Evolutionary conservation across 2,888 invertebrate genomes (phyloP), one percentile per base, ranked within the genome.

Genomic region (Acutogordius australiensis): DNA sequence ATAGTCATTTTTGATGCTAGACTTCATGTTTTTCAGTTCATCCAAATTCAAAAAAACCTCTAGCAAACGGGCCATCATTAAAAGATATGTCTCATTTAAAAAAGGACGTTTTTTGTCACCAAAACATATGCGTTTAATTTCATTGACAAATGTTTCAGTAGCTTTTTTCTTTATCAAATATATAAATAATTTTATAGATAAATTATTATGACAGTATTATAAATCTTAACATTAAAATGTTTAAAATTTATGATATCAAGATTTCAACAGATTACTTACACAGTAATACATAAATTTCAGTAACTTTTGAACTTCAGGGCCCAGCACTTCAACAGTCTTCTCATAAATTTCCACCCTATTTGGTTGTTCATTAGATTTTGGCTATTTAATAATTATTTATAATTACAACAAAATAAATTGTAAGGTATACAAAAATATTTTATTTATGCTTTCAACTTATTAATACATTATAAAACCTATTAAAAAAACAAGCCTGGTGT

Each of bases 11-110:
- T 94, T 94, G 0, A 97, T 91, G 64, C 90, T 90, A 0, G 91
- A 88, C 73, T 97, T 97, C 94, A 97, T 97, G 70, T 97, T 94
- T 73, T 97, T 97, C n/a, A 97, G 74, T 70, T 97, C 94, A 72
- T 97, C 97, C 27, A 97, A 74, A 18, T 94, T 90, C 2, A 91
- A 94, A 76, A 97, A 94, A 94, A 97, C 97, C 72, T 97, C 97
- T 63, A 97, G 87, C 66, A 97, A 88, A 75, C 91, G 90, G 62
- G 91, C 94, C 58, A 97, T 77, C 0, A 94, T 94, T 59, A 97
- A 74, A 18, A 97, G 76, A 71, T 97, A 94, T 0, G 94, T 91
- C 71, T 91, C 90, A 0, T 90, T 91, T 0, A 97, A 86, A 74
- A 94, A 97, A 73, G 94, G 94, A 69, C 90, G 85, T 1, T 88